These are phyloP conservation scores for Tipula vernalis DNA, from an alignment of 2,888 invertebrate genomes.

Conservation along the genomic window DNA sequence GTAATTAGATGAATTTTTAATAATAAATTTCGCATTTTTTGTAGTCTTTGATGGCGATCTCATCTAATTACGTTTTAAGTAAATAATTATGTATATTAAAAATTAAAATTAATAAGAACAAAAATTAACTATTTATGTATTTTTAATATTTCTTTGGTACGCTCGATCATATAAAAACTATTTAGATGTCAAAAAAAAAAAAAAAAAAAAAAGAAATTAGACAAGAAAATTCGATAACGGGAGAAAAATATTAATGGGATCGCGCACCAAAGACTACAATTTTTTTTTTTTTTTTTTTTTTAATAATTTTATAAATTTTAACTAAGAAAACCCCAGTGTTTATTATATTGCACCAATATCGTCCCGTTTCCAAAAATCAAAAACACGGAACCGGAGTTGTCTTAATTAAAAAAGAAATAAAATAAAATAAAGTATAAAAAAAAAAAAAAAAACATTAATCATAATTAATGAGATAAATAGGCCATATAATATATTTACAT, in stretches of 20 bases:
- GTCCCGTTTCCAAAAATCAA: not conserved
- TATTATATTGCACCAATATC: not conserved
- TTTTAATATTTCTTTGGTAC: not conserved
- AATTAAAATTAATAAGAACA: slow-evolving; percentile 1
- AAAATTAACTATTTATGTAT: not conserved
- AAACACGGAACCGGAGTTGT: not conserved
- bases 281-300: not conserved
- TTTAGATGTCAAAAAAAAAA: not conserved
- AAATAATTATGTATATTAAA: not conserved
- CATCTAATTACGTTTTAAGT: not conserved
- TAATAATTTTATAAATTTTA: not conserved
- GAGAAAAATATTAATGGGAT: not conserved
- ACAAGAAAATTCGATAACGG: not conserved
- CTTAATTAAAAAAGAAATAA: not conserved
- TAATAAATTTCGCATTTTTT: not conserved
- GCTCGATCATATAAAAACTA: not conserved
- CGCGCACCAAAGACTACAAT: not conserved
- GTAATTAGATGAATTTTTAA: not conserved
- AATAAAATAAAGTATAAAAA: too few relatives aligned
- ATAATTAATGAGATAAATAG: not conserved
- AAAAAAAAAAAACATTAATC: not conserved
- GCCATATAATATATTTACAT: slow-evolving; percentile 4
- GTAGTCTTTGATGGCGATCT: not conserved
- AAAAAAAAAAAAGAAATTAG: not conserved
- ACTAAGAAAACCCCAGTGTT: not conserved